Conservation (phyloP, 2,113 vertebrate genomes). For the Helogale parvula region DNA sequence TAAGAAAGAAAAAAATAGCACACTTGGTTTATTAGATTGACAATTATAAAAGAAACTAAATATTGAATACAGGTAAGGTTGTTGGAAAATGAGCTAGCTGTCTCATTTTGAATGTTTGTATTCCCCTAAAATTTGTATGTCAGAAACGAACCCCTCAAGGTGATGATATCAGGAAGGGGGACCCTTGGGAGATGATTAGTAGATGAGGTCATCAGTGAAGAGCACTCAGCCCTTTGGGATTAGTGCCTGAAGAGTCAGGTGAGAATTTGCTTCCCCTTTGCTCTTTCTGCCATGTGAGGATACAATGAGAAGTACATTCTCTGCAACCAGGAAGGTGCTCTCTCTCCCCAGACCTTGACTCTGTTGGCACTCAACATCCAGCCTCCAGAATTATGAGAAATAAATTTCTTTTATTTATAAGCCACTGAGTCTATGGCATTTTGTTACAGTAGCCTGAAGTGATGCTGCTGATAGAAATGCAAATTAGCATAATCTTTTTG, state of each 20-base stretch:
- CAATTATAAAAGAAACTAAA: conserved; percentile 18
- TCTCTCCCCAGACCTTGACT: not conserved
- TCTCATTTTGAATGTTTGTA: not conserved
- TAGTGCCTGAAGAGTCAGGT: not conserved
- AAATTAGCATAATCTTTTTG: not conserved
- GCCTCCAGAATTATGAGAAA: not conserved
- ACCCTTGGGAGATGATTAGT: not conserved
- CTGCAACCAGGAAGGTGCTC: not conserved
- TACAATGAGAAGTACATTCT: not conserved
- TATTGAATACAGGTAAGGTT: not conserved
- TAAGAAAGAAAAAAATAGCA: not conserved
- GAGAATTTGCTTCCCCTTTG: not conserved
- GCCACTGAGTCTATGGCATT: not conserved
- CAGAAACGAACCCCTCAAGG: not conserved
- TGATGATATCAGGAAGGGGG: not conserved
- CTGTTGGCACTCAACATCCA: not conserved
- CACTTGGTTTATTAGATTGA: not conserved
- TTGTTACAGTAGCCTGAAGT: not conserved
- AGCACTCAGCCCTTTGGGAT: not conserved
- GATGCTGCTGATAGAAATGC: not conserved
- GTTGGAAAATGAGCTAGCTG: not conserved
- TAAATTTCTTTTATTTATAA: not conserved
- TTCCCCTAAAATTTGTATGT: not conserved
- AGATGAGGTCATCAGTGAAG: not conserved
- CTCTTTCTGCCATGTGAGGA: not conserved